phyloP scores from a whole-genome alignment of 2,113 vertebrate genomes.

The Psettodes erumei region DNA sequence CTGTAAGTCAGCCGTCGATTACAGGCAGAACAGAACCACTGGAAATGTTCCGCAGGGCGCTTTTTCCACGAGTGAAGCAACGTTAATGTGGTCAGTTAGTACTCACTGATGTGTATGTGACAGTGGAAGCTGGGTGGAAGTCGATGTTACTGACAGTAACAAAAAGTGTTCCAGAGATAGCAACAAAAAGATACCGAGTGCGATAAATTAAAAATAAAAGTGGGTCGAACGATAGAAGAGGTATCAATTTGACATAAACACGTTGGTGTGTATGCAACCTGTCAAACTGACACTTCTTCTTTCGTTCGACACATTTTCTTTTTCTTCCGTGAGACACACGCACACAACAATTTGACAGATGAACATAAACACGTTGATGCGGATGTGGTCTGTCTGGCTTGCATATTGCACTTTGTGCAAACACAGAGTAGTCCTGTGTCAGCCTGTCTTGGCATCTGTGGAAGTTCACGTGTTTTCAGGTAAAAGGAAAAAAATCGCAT shows the following conservation, averaged over 20 bases:
- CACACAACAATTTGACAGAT: not conserved
- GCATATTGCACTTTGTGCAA: not conserved
- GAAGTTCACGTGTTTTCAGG: slow-evolving; percentile 10
- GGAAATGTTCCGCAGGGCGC: not conserved
- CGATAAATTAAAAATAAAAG: not conserved
- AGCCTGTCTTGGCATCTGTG: slow-evolving; percentile 10
- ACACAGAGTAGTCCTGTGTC: not conserved
- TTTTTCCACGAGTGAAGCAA: not conserved
- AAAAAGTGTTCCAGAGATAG: no score
- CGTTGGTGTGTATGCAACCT: no score
- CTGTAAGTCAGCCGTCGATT: slow-evolving; percentile 72
- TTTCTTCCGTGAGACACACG: no score
- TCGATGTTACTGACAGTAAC: not conserved
- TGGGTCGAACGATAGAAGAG: no score
- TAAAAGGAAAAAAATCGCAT: no score
- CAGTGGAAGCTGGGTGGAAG: not conserved
- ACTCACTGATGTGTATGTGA: not conserved
- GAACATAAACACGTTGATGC: not conserved
- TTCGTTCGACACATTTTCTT: no score
- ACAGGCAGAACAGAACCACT: not conserved
- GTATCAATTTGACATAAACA: no score
- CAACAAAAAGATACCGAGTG: not conserved
- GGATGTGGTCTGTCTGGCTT: not conserved
- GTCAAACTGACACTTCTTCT: no score
- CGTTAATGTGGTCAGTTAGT: not conserved